These are phyloP conservation scores for Ranitomeya variabilis DNA, from an alignment of 2,113 vertebrate species.

Conservation along the genomic window DNA sequence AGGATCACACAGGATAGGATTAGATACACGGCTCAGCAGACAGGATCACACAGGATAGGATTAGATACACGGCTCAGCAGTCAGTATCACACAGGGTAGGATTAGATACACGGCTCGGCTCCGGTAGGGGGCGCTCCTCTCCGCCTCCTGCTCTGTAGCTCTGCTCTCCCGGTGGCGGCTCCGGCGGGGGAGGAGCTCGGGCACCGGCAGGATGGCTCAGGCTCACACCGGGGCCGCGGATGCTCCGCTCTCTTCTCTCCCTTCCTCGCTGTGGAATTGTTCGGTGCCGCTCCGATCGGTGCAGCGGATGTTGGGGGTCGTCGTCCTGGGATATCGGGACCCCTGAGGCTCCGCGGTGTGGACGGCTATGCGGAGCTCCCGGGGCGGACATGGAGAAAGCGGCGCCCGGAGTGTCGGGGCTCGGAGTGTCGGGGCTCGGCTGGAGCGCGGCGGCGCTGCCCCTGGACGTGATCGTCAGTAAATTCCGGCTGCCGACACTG, in stretches of 20 bases:
- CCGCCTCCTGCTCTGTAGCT: not conserved
- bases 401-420: conserved; percentile 65
- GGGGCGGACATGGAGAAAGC: conserved; percentile 83
- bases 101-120: not conserved
- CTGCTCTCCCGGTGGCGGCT: too few relatives aligned
- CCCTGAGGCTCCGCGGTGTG: conserved; percentile 27
- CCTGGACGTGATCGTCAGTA: conserved; percentile 89
- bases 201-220: conserved; percentile 35
- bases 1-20: too few relatives aligned
- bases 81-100: too few relatives aligned
- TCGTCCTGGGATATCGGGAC: conserved; percentile 10
- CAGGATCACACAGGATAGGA: too few relatives aligned
- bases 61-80: too few relatives aligned
- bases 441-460: conserved; percentile 91
- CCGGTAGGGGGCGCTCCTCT: not conserved
- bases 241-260: not conserved
- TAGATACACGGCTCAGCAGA: too few relatives aligned
- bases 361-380: conserved; percentile 58
- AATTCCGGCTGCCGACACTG: conserved; percentile 88
- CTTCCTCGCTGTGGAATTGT: not conserved
- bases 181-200: not conserved
- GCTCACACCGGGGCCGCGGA: not conserved
- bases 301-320: not conserved
- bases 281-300: too few relatives aligned
- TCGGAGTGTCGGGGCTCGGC: conserved; percentile 82